Percentiles rank a stretch among this genome's conserved stretches.
These are phyloP conservation scores for Marasmarcha lunaedactyla DNA, from an alignment of 2,888 invertebrate genomes.

Conservation along the genomic window DNA sequence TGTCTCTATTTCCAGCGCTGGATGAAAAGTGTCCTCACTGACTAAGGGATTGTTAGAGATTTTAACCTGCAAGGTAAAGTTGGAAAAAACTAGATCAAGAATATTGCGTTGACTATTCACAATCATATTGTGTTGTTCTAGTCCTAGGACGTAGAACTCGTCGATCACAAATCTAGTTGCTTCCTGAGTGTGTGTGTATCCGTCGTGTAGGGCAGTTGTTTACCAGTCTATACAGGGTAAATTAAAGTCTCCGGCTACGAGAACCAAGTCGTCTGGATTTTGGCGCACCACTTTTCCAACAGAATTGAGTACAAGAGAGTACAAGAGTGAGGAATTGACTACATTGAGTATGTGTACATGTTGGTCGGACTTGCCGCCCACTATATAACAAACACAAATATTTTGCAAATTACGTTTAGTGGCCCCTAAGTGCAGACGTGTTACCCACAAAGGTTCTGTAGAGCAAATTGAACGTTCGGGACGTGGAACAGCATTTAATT, in stretches of 20 bases:
- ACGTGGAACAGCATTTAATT: no score
- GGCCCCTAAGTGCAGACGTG: no score
- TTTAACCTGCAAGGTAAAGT: neutral
- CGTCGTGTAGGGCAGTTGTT: no score
- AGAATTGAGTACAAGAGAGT: no score
- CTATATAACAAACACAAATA: neutral
- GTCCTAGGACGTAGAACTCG: neutral
- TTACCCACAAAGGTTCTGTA: no score
- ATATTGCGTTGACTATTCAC: neutral
- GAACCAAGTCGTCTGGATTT: no score
- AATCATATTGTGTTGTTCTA: neutral
- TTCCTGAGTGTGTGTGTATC: neutral
- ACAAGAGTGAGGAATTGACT: neutral
- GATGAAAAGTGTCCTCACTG: neutral
- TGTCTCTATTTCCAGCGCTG: neutral
- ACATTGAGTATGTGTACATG: neutral
- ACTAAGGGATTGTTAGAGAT: neutral
- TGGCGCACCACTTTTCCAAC: no score
- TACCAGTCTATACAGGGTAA: neutral
- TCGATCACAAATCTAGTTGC: neutral
- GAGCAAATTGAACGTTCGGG: no score
- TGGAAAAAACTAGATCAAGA: neutral
- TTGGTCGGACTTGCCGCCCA: neutral
- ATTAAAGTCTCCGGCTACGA: neutral
- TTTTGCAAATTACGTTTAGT: no score